A percentile compares a stretch with the other conserved stretches of the same genome.
phyloP scores from a whole-genome alignment of 1,140 invertebrate genomes.

The Brachionus koreanus region DNA sequence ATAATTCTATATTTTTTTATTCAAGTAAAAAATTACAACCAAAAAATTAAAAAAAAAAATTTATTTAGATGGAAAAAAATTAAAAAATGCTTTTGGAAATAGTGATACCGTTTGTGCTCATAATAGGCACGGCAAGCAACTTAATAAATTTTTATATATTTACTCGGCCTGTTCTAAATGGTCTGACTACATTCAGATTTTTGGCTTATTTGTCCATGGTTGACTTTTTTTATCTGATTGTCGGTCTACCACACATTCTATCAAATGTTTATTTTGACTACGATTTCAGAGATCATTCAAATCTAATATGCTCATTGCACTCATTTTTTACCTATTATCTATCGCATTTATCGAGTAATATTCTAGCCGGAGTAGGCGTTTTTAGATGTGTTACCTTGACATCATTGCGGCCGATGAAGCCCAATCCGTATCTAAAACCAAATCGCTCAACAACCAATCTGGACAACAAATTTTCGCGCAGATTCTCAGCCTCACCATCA shows the following conservation, averaged over 20 bases:
- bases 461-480: background rate
- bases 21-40: too few relatives aligned
- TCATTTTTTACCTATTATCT: slow-evolving; percentile 41
- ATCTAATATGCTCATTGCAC: slow-evolving; percentile 22
- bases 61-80: slow-evolving; percentile 12
- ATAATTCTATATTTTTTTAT: too few relatives aligned
- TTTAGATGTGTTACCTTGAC: slow-evolving; percentile 43
- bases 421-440: background rate
- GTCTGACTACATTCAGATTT: slow-evolving; percentile 35
- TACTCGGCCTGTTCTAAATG: slow-evolving; percentile 3
- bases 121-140: slow-evolving; percentile 9
- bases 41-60: background rate
- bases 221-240: slow-evolving; percentile 26
- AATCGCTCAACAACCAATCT: background rate
- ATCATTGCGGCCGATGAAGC: background rate
- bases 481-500: background rate
- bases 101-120: background rate
- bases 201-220: slow-evolving; percentile 37
- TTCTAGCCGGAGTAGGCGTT: slow-evolving; percentile 17
- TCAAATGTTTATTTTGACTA: slow-evolving; percentile 21
- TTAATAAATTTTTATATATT: slow-evolving; percentile 23
- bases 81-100: slow-evolving; percentile 34
- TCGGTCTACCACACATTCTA: slow-evolving; percentile 7
- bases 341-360: slow-evolving; percentile 40
- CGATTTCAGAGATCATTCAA: slow-evolving; percentile 17